Evolutionary conservation across 30 jellyfish, hydroid and myxozoan species (phyloP), one percentile per base, ranked within the genome.

Genomic region (Phacellophora camtschatica): DNA sequence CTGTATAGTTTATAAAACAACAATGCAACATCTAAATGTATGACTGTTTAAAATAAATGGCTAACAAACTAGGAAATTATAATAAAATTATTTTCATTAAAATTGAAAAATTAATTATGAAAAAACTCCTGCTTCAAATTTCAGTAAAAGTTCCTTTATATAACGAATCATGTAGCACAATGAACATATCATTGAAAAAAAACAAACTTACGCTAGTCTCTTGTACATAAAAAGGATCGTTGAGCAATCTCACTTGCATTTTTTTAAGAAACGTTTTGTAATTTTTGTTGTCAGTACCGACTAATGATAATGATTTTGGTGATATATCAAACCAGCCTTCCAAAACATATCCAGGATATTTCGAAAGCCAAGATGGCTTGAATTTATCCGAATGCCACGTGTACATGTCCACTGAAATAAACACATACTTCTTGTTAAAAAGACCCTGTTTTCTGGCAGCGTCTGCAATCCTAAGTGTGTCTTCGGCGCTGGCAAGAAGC

Each of bases 381-480:
- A 74, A 50, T 36, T 56, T 62, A 16, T 33, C 81, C 39, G 77
- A 48, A 49, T 43, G 73, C 92, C 92, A 78, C 12, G 87, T 69
- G 68, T 88, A 61, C 18, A 88, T 58, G 41, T 88, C 97, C 71
- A 88, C 5, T 7, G 97, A 56, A 22, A 88, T 72, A 53, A 88
- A 80, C n/a, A 84, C 97, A 28, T 80, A 70, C 35, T 63, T 71
- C 27, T 95, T 90, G 23, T 88, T 84, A 46, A 32, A 61, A 64
- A 88, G 75, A 3, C 85, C 87, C 0, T 20, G 81, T 7, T 41
- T 20, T 25, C 41, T 25, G 19, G 92, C 88, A 55, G 65, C 66
- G 18, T 68, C 63, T 2, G 89, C 90, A 3, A 88, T 28, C 19
- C 53, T 30, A 35, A 71, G 57, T 19, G 74, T 53, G 51, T 58